A percentile compares a stretch with the other conserved stretches of the same genome.
phyloP scores from a whole-genome alignment of 2,888 invertebrate species.

The Beris morrisii region DNA sequence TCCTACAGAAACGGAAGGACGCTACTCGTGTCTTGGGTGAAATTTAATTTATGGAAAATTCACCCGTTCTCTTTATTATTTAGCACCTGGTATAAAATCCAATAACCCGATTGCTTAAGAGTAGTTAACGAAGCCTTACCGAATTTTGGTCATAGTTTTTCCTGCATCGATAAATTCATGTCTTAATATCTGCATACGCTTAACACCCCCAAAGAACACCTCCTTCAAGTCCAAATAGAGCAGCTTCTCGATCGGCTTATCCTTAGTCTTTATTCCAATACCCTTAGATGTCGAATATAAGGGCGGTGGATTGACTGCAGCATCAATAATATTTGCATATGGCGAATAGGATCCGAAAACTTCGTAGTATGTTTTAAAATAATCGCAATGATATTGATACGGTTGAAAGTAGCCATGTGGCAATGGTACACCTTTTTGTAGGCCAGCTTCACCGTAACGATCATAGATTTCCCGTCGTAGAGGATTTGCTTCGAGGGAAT shows the following conservation, averaged over 20 bases:
- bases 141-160: constrained; percentile 63
- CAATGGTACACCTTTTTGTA: constrained; percentile 77
- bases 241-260: constrained; percentile 61
- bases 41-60: background rate
- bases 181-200: constrained; percentile 79
- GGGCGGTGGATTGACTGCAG: constrained; percentile 64
- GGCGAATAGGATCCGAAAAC: constrained; percentile 85
- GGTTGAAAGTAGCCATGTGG: constrained; percentile 70
- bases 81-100: background rate
- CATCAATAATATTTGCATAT: constrained; percentile 74
- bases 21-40: too few species aligned
- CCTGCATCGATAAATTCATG: constrained; percentile 68
- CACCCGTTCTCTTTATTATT: too few species aligned
- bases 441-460: constrained; percentile 85
- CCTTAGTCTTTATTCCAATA: constrained; percentile 67
- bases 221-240: constrained; percentile 66
- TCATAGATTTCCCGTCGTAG: constrained; percentile 77
- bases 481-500: constrained; percentile 57
- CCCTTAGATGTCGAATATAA: constrained; percentile 64
- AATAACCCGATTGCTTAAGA: background rate
- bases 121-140: constrained; percentile 41
- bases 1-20: too few species aligned
- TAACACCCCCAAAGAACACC: constrained; percentile 73
- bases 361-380: constrained; percentile 70
- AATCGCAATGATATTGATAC: constrained; percentile 80